Evolutionary conservation across 2,888 invertebrate genomes (phyloP), one percentile per base, ranked within the genome.

Genomic region (Caenorhabditis plicata): DNA sequence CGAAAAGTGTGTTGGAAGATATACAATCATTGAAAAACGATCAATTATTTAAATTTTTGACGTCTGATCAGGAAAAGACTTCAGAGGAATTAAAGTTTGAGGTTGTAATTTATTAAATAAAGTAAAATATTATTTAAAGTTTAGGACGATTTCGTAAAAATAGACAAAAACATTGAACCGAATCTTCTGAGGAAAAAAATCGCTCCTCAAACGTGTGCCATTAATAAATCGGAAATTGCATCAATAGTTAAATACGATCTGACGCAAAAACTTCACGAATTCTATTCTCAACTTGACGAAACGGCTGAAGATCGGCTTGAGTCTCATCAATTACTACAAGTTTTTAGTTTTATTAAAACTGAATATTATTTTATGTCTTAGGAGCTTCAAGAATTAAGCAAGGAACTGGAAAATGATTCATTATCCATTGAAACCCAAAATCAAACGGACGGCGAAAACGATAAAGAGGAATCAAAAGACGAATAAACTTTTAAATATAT

Each of bases 121-220:
- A n/a, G n/a, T n/a, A n/a, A n/a, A n/a, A n/a, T n/a, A n/a, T n/a
- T n/a, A n/a, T n/a, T n/a, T n/a, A n/a, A n/a, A n/a, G n/a, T n/a
- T n/a, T n/a, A n/a, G 8, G 64, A 71, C 64, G 57, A 68, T 36
- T 71, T 69, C 26, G 50, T 67, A 3, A 53, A 57, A 22, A 35
- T 51, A 13, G 61, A 68, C 39, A 51, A 46, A 9, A 40, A 60
- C 0, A 61, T 69, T 25, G 51, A 56, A 4, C 69, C 69, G 8
- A 66, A 53, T 15, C 26, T 47, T 5, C 15, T 69, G 3, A 57
- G 61, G n/a, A 40, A 64, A 20, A 71, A 71, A 38, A 38, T 71
- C 11, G 71, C 67, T 35, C 71, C 71, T 4, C 68, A 68, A 26
- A 68, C 66, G 19, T 71, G 71, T 45, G 71, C 71, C 5, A 63